phyloP scores from a whole-genome alignment of 2,888 invertebrate genomes.

The Onchidella celtica region DNA sequence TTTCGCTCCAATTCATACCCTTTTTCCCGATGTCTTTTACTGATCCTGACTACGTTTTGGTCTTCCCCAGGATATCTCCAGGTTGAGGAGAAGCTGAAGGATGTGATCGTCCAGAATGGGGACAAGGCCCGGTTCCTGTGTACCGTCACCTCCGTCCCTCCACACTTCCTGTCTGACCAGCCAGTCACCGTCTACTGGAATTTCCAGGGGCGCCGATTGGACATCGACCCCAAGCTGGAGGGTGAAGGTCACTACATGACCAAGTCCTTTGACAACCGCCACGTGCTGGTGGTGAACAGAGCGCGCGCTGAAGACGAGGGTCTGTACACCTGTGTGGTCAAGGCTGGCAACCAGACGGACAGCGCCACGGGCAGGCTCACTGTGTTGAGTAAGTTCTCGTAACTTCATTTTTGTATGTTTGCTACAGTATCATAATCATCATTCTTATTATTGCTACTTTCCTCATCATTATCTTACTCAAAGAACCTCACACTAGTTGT shows the following conservation, averaged over 20 bases:
- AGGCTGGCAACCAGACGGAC: slow-evolving; percentile 57
- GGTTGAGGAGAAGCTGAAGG: slow-evolving; percentile 37
- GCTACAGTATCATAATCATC: too few species aligned
- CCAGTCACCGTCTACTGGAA: slow-evolving; percentile 47
- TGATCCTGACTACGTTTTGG: too few species aligned
- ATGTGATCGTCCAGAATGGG: slow-evolving; percentile 48
- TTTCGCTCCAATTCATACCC: not conserved
- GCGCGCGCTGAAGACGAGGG: slow-evolving; percentile 63
- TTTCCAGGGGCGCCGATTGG: slow-evolving; percentile 39
- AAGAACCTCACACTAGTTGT: too few species aligned
- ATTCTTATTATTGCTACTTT: not conserved
- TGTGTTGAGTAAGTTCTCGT: slow-evolving; percentile 62
- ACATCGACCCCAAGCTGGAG: slow-evolving; percentile 22
- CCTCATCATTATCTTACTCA: not conserved
- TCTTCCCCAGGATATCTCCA: slow-evolving; percentile 39
- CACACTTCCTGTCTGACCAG: slow-evolving; percentile 14
- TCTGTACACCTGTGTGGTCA: slow-evolving; percentile 65
- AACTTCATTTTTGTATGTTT: not conserved
- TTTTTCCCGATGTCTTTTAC: not conserved
- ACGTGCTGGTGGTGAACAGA: slow-evolving; percentile 61
- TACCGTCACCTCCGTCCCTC: slow-evolving; percentile 36
- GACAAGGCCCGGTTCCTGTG: slow-evolving; percentile 43
- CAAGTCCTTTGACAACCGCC: slow-evolving; percentile 58
- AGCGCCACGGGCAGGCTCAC: slow-evolving; percentile 57
- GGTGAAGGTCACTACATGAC: slow-evolving; percentile 55